Percentiles rank a stretch among this genome's conserved stretches.
Conservation (phyloP, 2,797 vertebrate genomes). For the Sitta carolinensis region DNA sequence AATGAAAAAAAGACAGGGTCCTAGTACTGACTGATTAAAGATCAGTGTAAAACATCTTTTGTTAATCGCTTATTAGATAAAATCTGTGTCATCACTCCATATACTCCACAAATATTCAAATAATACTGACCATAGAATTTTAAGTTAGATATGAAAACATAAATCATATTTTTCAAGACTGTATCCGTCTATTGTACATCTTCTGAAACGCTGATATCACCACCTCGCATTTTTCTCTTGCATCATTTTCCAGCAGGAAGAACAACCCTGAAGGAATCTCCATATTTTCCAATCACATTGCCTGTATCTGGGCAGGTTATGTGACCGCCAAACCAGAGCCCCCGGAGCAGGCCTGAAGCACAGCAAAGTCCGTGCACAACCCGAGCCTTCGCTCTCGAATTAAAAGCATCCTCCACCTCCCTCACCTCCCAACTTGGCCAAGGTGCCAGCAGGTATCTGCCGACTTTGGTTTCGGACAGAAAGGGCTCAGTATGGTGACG, state of each 20-base stretch:
- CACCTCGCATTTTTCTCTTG: background rate
- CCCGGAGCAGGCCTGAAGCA: conserved; percentile 45
- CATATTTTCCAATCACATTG: background rate
- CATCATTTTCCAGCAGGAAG: background rate
- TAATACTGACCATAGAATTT: background rate
- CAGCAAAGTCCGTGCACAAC: conserved; percentile 1
- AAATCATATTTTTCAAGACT: background rate
- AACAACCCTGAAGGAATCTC: conserved; percentile 9
- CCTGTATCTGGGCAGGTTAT: background rate
- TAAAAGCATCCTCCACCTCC: conserved; percentile 59
- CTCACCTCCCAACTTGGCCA: background rate
- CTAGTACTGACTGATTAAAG: background rate
- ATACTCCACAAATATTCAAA: background rate
- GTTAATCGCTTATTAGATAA: background rate
- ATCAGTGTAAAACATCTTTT: background rate
- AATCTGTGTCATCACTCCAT: background rate
- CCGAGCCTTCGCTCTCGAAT: conserved; percentile 14
- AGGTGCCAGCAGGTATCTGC: conserved; percentile 15
- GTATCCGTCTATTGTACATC: background rate
- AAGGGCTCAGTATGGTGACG: background rate
- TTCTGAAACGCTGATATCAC: background rate
- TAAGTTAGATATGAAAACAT: background rate
- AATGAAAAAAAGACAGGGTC: background rate
- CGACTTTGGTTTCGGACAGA: conserved; percentile 24
- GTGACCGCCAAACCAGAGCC: background rate